Conservation (phyloP, 2,888 invertebrate genomes). For the Lysandra coridon region DNA sequence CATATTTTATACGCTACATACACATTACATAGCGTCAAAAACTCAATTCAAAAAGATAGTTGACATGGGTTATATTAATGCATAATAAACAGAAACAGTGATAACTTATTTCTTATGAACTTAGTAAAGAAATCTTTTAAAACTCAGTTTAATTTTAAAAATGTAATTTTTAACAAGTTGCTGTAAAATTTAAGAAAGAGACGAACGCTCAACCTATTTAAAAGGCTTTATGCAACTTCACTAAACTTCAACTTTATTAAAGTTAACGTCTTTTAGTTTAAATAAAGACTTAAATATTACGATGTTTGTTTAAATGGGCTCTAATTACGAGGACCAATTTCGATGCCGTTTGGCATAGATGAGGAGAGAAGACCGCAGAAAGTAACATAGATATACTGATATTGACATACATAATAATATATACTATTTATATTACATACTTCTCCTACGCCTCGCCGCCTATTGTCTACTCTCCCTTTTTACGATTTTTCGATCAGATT, state of each 20-base stretch:
- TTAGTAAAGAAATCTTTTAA: neutral
- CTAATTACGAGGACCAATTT: neutral
- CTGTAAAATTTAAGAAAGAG: neutral
- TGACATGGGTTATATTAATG: too few relatives aligned
- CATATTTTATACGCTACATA: too few relatives aligned
- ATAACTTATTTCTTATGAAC: too few relatives aligned
- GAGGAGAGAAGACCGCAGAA: neutral
- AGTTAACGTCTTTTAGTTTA: neutral
- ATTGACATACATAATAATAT: too few relatives aligned
- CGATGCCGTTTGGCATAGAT: neutral
- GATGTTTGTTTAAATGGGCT: too few relatives aligned
- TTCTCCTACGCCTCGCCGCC: too few relatives aligned
- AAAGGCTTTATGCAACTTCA: neutral
- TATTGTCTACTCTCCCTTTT: too few relatives aligned
- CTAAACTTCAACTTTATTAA: conserved; percentile 1
- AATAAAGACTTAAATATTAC: neutral
- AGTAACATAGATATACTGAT: neutral
- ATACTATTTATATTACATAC: too few relatives aligned
- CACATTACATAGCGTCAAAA: too few relatives aligned
- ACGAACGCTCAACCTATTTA: conserved; percentile 4
- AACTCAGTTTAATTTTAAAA: neutral
- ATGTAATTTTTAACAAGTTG: neutral
- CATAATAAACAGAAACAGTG: too few relatives aligned
- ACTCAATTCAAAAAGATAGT: too few relatives aligned
- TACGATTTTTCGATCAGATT: too few relatives aligned